Conservation (phyloP, 2,888 invertebrate species). For the Allygus modestus region DNA sequence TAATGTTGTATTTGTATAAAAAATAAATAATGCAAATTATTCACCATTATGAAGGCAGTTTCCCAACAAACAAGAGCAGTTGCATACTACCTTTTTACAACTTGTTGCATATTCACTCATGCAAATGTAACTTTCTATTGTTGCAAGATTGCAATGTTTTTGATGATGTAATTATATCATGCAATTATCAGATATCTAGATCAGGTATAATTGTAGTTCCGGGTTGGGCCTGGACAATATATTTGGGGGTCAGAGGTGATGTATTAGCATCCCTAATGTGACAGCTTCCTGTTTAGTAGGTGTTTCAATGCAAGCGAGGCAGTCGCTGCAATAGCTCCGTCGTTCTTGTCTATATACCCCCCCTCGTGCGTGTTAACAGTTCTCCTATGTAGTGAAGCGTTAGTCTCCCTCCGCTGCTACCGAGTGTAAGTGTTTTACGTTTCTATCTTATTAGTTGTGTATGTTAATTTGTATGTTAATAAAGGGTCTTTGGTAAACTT, state of each 20-base stretch:
- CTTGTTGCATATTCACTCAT: background rate
- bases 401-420: background rate
- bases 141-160: background rate
- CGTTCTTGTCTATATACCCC: background rate
- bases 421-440: background rate
- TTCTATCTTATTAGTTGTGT: background rate
- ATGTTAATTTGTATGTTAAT: too few relatives aligned
- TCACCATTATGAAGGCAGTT: too few relatives aligned
- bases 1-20: too few relatives aligned
- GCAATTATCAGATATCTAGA: background rate
- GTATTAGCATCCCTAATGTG: slow-evolving; percentile 24
- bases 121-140: background rate
- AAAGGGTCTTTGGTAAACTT: too few relatives aligned
- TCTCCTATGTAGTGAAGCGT: background rate
- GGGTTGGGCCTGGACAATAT: background rate
- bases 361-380: background rate
- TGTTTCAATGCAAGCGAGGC: background rate
- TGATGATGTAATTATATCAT: slow-evolving; percentile 1
- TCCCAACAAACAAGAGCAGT: background rate
- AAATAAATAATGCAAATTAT: too few relatives aligned
- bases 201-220: background rate
- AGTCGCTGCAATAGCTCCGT: background rate
- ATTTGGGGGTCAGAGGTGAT: slow-evolving; percentile 29
- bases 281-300: background rate
- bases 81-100: background rate